phyloP scores from a whole-genome alignment of 2,888 invertebrate species.

The Therioaphis trifolii region DNA sequence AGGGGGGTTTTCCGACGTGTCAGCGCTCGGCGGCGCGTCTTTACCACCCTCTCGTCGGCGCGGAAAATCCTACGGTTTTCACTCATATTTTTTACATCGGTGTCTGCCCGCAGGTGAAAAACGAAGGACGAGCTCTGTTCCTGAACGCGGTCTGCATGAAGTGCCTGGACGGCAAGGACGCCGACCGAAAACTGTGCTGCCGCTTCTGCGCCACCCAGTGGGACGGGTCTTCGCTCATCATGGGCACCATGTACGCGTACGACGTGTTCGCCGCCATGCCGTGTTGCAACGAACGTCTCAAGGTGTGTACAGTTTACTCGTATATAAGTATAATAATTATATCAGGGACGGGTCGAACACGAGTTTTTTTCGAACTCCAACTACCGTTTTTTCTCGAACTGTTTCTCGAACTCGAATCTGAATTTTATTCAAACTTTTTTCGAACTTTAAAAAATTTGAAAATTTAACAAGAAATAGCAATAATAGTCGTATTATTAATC shows the following conservation, averaged over 20 bases:
- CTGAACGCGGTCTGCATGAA: conserved; percentile 95
- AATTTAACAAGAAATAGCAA: no score
- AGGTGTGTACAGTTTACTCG: conserved; percentile 73
- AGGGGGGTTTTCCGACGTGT: no score
- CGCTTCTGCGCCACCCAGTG: conserved; percentile 87
- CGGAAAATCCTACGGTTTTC: no score
- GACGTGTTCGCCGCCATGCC: conserved; percentile 98
- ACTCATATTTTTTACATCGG: no score
- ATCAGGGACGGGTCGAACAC: not conserved
- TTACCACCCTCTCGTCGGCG: no score
- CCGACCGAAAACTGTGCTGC: conserved; percentile 82
- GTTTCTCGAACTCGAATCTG: no score
- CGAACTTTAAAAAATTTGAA: no score
- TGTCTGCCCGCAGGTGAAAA: conserved; percentile 78
- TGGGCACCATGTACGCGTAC: conserved; percentile 98
- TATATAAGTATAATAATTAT: not conserved
- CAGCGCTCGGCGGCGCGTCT: no score
- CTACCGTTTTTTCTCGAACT: no score
- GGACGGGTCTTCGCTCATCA: conserved; percentile 92
- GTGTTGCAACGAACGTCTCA: conserved; percentile 92
- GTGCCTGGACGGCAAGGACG: conserved; percentile 86
- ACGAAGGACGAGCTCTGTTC: conserved; percentile 89
- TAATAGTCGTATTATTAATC: no score
- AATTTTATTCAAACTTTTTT: no score
- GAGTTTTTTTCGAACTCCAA: not conserved